phyloP scores from a whole-genome alignment of 2,113 vertebrate genomes.

The Thunnus maccoyii region DNA sequence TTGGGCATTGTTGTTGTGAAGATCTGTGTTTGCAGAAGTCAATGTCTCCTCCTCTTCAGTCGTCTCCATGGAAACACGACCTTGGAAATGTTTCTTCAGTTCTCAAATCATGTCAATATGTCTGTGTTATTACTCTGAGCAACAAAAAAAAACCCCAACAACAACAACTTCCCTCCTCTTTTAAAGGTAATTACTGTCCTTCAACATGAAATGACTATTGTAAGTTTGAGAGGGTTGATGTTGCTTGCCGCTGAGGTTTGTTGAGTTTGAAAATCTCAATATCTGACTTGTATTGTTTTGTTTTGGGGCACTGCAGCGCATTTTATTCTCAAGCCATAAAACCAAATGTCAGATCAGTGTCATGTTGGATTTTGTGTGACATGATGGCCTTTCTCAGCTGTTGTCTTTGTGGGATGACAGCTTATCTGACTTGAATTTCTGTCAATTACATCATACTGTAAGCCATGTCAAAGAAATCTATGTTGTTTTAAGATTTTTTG shows the following conservation, averaged over 20 bases:
- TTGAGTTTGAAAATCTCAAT: neutral
- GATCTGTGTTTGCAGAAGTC: conserved; percentile 34
- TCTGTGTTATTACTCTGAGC: conserved; percentile 6
- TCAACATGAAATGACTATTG: neutral
- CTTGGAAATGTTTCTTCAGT: conserved; percentile 29
- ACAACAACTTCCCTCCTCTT: neutral
- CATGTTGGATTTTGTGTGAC: neutral
- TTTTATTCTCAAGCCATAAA: no score
- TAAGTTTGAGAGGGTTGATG: neutral
- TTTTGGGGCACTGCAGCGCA: neutral
- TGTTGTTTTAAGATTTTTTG: neutral
- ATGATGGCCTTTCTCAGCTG: neutral
- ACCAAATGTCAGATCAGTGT: neutral
- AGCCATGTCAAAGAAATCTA: neutral
- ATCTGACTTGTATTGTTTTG: neutral
- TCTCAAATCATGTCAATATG: conserved; percentile 16
- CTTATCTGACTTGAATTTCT: neutral
- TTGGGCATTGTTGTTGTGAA: neutral
- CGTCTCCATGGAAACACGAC: conserved; percentile 70
- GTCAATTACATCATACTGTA: neutral
- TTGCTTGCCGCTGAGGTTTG: neutral
- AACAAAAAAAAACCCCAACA: neutral
- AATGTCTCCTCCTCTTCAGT: conserved; percentile 25
- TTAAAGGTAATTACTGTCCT: neutral
- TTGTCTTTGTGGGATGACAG: neutral